A percentile compares a stretch with the other conserved stretches of the same genome.
Conservation (phyloP, 2,113 vertebrate species). For the Hydrolagus affinis region DNA sequence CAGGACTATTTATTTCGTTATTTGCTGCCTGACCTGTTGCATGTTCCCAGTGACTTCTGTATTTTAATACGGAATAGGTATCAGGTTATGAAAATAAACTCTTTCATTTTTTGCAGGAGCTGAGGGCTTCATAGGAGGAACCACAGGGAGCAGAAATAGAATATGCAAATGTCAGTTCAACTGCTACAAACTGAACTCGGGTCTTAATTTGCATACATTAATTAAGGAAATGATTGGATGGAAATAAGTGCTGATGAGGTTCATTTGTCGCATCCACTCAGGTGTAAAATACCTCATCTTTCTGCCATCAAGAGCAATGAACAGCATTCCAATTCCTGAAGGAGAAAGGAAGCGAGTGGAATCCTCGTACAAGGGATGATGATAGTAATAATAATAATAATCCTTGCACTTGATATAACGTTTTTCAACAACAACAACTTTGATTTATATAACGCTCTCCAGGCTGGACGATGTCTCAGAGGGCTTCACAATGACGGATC, state of each 20-base stretch:
- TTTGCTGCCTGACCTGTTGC: no score
- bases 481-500: no score
- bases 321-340: not conserved
- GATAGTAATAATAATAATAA: no score
- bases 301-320: not conserved
- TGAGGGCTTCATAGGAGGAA: not conserved
- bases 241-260: not conserved
- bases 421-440: no score
- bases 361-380: no score
- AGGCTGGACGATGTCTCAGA: no score
- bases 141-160: not conserved
- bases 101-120: not conserved
- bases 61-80: not conserved
- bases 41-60: no score
- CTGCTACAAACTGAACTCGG: not conserved
- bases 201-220: not conserved
- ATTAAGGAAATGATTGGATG: not conserved
- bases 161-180: not conserved
- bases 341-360: no score
- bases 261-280: not conserved
- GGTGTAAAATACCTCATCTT: not conserved
- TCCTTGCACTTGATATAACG: no score
- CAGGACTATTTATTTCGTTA: no score
- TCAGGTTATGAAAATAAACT: not conserved
- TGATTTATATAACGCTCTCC: no score